phyloP scores from a whole-genome alignment of 2,888 invertebrate genomes.

The Brachypalpus laphriformis region DNA sequence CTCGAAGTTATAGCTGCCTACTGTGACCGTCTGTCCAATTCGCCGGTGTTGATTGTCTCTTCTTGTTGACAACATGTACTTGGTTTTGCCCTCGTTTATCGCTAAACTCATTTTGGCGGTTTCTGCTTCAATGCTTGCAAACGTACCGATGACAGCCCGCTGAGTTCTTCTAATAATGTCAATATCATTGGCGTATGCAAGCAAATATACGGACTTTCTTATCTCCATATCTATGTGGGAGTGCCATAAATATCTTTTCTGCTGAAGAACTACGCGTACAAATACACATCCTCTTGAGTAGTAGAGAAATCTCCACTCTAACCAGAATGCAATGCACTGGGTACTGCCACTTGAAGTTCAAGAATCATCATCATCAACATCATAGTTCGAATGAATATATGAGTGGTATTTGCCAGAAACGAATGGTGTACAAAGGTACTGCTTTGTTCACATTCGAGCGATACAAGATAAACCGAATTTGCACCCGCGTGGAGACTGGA shows the following conservation, averaged over 20 bases:
- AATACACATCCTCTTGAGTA: conserved; percentile 30
- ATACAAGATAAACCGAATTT: conserved; percentile 57
- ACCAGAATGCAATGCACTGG: conserved; percentile 33
- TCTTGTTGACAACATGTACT: no score
- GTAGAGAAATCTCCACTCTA: background rate
- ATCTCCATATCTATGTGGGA: background rate
- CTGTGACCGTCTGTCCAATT: no score
- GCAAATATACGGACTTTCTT: no score
- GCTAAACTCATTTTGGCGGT: no score
- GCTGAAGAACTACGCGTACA: background rate
- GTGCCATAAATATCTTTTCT: conserved; percentile 47
- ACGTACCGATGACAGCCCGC: no score
- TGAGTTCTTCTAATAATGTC: no score
- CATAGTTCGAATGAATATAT: conserved; percentile 43
- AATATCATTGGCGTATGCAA: no score
- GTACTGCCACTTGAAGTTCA: conserved; percentile 52
- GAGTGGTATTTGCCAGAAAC: conserved; percentile 36
- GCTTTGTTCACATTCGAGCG: conserved; percentile 28
- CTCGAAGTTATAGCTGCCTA: no score
- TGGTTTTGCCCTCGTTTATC: no score
- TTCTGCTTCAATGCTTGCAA: no score
- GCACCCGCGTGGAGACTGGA: background rate
- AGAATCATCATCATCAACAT: conserved; percentile 58
- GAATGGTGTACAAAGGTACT: conserved; percentile 32
- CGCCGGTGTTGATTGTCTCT: no score